Conservation (phyloP, 2,797 vertebrate species). For the Dallia pectoralis region DNA sequence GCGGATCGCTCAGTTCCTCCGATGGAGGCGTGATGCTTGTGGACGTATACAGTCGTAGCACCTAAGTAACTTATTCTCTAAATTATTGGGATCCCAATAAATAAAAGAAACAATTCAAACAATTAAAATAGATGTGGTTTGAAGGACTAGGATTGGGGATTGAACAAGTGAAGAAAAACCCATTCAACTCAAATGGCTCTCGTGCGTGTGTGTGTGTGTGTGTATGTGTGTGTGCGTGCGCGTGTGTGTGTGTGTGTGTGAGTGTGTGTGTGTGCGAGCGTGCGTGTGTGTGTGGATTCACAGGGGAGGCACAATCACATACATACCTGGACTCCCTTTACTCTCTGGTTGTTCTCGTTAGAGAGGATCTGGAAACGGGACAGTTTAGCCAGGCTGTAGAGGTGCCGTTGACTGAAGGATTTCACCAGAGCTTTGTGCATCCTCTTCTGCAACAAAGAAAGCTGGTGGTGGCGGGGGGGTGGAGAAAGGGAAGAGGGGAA, state of each 20-base stretch:
- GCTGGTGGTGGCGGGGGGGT: constrained; percentile 73
- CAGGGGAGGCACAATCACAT: constrained; percentile 67
- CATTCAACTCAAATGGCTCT: constrained; percentile 2
- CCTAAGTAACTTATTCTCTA: background rate
- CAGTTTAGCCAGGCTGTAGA: constrained; percentile 86
- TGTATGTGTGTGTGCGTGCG: background rate
- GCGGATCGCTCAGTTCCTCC: constrained; percentile 55
- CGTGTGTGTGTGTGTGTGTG: background rate
- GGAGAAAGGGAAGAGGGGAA: constrained; percentile 36
- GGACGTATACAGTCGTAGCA: background rate
- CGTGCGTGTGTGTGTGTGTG: background rate
- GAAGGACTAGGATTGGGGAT: background rate
- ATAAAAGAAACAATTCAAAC: background rate
- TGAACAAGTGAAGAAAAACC: background rate
- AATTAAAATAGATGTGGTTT: background rate
- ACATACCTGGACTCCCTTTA: constrained; percentile 98
- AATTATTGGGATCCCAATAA: background rate
- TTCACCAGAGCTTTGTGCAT: constrained; percentile 80
- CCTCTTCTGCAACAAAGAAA: constrained; percentile 87
- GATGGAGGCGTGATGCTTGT: constrained; percentile 52
- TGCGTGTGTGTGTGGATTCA: background rate
- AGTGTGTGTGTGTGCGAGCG: background rate
- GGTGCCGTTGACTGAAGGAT: constrained; percentile 81
- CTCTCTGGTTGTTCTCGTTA: constrained; percentile 91
- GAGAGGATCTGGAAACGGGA: constrained; percentile 87